Conservation (phyloP, 2,113 vertebrate genomes). For the Mellivora capensis region DNA sequence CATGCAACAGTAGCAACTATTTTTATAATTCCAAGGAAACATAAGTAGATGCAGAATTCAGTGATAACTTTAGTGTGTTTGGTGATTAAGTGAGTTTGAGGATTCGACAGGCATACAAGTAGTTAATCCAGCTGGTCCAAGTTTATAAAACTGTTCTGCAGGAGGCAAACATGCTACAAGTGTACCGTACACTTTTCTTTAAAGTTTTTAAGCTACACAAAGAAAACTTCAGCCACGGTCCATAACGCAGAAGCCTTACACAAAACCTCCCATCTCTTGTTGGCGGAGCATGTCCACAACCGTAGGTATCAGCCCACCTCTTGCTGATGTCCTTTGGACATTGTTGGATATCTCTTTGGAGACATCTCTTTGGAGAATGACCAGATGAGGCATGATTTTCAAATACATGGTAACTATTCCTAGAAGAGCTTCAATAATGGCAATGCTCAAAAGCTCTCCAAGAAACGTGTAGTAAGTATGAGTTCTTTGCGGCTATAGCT, state of each 20-base stretch:
- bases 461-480: not conserved
- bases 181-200: not conserved
- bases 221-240: not conserved
- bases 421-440: not conserved
- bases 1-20: not conserved
- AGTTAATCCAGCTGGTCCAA: not conserved
- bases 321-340: not conserved
- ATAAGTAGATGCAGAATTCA: not conserved
- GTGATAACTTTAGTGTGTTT: not conserved
- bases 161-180: not conserved
- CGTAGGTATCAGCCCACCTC: not conserved
- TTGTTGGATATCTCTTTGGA: too few relatives aligned
- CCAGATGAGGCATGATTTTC: not conserved
- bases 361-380: not conserved
- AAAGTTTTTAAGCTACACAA: not conserved
- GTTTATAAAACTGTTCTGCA: not conserved
- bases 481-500: not conserved
- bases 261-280: not conserved
- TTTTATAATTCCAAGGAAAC: not conserved
- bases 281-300: not conserved
- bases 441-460: not conserved
- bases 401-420: not conserved
- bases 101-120: not conserved
- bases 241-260: not conserved
- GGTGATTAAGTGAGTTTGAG: not conserved